Evolutionary conservation across 2,888 invertebrate genomes (phyloP), one percentile per base, ranked within the genome.

Genomic region (Zygaena filipendulae): DNA sequence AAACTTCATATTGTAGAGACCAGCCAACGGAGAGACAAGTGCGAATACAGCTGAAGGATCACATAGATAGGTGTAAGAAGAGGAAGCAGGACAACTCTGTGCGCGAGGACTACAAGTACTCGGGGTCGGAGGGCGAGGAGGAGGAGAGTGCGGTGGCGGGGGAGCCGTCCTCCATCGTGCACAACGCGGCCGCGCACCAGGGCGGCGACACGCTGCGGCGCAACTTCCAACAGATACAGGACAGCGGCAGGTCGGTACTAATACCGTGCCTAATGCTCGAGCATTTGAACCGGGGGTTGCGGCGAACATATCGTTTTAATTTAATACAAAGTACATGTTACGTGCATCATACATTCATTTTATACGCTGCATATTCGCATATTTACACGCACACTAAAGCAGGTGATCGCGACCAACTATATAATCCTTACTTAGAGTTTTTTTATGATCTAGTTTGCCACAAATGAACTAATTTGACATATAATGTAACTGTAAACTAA

Each of bases 21-120:
- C 97, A 98, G 79, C 97, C 98, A 11, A 97, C 97, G 27, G 99
- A 99, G 77, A 83, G 97, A 49, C 96, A 98, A 83, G 97, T 98
- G 45, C 85, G 97, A 59, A 97, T 97, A 75, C 97, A 98, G 70
- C 86, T 99, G 43, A 98, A 98, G 77, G 99, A 99, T 80, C 98
- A 99, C 77, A 97, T 99, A 70, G 99, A 99, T 79, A 84, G 82
- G 36, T 95, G 95, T 80, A 95, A 95, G 82, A 95, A 95, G 69
- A 88, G 95, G 63, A 95, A 92, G 82, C 93, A 90, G 58, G 93
- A 95, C 63, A 92, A 92, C 60, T 81, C 72, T 0, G 87, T 88
- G 42, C 83, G 88, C 11, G 88, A 88, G 53, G 88, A 88, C 55
- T 88, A 88, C 66, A 86, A 82, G 60, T 97, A 96, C 70, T 97